Evolutionary conservation across 1,140 invertebrate genomes (phyloP), one percentile per base, ranked within the genome.

Genomic region (Dendrolimus punctatus): DNA sequence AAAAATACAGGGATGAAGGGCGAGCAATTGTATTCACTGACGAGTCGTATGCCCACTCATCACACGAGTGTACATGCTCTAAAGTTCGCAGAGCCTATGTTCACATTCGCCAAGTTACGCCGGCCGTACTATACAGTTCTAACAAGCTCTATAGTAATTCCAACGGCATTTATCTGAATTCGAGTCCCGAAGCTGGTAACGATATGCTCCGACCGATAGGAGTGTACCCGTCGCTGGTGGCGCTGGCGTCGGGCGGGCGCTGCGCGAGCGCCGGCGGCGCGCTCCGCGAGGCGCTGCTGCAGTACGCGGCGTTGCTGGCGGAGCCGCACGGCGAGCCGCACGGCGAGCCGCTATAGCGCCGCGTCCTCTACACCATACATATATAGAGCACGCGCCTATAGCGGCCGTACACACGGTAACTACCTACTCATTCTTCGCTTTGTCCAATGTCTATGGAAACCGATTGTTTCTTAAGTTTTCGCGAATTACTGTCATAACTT

Each of bases 181-280:
- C n/a, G n/a, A n/a, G n/a, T n/a, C n/a, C n/a, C n/a, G n/a, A n/a
- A n/a, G n/a, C n/a, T n/a, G n/a, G n/a, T n/a, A n/a, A n/a, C n/a
- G n/a, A n/a, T 58, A 38, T 44, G 43, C 1, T 44, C 4, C 10
- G 46, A n/a, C 43, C 38, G 10, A 2, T 60, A 87, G 91, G 90
- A 39, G 81, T 99, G 6, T 99, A 98, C 88, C 97, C 97, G 2
- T 92, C 92, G 77, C 88, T 99, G 55, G 96, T 98, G 8, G 94
- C 96, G 70, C 96, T 96, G 82, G 95, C 95, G 62, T 93, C 93
- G 52, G 90, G 90, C 49, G 93, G 91, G 37, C 81, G 89, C n/a
- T 93, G 95, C 4, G 95, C 95, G 5, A 95, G 93, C 8, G 91
- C 96, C 6, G 94, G 93, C 10, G 90, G 91, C 53, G 95, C 96